phyloP scores from a whole-genome alignment of 2,113 vertebrate genomes.

The Istiophorus platypterus region DNA sequence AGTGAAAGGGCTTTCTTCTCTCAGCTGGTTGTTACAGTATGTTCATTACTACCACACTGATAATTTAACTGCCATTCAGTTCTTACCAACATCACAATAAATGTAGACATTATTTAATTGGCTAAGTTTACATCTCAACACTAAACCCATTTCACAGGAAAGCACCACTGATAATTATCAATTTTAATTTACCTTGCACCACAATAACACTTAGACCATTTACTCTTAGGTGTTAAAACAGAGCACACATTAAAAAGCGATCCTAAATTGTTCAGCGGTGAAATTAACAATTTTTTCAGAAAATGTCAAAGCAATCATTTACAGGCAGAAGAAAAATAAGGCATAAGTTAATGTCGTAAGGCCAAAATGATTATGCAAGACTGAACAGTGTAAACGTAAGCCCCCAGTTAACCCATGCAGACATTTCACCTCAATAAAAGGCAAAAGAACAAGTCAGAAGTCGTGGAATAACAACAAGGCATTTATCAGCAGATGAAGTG shows the following conservation, averaged over 20 bases:
- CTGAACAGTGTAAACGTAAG: not conserved
- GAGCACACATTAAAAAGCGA: constrained; percentile 7
- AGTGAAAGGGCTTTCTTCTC: constrained; percentile 18
- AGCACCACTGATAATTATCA: not conserved
- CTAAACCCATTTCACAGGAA: constrained; percentile 1
- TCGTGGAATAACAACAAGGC: not conserved
- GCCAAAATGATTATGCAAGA: constrained; percentile 32
- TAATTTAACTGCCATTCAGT: not conserved
- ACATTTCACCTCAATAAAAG: constrained; percentile 2
- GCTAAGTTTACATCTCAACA: constrained; percentile 13
- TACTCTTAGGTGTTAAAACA: not conserved
- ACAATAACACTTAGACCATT: constrained; percentile 23
- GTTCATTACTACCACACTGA: not conserved
- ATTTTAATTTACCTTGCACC: not conserved
- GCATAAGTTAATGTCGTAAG: constrained; percentile 34
- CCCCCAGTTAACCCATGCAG: not conserved
- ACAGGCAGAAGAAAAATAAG: constrained; percentile 28
- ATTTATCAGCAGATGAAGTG: constrained; percentile 21
- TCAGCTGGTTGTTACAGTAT: not conserved
- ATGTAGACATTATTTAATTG: constrained; percentile 13
- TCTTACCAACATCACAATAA: constrained; percentile 18
- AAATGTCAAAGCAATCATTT: constrained; percentile 17
- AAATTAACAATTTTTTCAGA: not conserved
- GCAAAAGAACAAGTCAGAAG: not conserved
- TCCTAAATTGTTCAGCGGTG: not conserved